Conservation (phyloP, 2,113 vertebrate species). For the Corvus cornix region DNA sequence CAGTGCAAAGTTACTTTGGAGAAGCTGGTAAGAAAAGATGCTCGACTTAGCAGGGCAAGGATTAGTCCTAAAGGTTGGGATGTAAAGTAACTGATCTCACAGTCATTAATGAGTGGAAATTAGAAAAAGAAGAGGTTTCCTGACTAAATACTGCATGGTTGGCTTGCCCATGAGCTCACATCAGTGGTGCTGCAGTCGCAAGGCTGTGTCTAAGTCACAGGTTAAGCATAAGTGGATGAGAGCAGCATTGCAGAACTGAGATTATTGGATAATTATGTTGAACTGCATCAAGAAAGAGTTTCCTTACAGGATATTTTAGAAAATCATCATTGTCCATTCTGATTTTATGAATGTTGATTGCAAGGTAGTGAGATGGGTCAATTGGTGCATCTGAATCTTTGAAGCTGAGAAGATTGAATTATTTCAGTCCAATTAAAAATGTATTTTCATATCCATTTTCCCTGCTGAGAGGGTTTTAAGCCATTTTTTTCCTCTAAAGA, state of each 20-base stretch:
- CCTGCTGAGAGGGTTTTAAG: constrained; percentile 10
- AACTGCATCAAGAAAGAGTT: background rate
- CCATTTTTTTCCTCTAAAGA: background rate
- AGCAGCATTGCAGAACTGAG: background rate
- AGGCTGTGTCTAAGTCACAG: background rate
- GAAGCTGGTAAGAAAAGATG: background rate
- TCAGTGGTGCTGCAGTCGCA: accelerated
- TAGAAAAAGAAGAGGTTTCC: background rate
- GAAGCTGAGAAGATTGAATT: background rate
- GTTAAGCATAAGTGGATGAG: background rate
- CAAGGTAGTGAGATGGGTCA: background rate
- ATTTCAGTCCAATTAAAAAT: background rate
- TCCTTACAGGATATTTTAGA: background rate
- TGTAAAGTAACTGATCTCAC: background rate
- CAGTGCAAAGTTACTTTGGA: background rate
- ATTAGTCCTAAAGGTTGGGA: background rate
- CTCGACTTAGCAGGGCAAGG: background rate
- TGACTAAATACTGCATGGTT: background rate
- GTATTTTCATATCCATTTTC: background rate
- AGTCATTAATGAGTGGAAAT: background rate
- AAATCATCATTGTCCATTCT: background rate
- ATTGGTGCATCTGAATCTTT: background rate
- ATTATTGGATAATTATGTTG: background rate
- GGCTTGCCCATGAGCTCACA: background rate
- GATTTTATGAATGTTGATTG: background rate